phyloP scores from a whole-genome alignment of 2,888 invertebrate genomes.

The Phalangium opilio region DNA sequence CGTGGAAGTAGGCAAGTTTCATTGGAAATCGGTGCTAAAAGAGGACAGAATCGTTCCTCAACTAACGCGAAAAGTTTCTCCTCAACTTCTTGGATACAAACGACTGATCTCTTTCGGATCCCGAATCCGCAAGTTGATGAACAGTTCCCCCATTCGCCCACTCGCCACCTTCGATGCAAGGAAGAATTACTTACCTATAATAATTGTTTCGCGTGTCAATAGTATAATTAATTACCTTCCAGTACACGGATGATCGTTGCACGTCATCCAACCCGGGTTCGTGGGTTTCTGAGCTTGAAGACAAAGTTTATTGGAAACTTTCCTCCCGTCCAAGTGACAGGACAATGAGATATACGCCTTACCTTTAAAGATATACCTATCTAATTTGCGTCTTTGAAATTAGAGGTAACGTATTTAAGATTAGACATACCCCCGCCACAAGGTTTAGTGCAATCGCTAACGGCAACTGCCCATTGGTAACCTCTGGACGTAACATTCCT shows the following conservation, averaged over 20 bases:
- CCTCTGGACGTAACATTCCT: too few species aligned
- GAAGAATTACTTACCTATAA: too few species aligned
- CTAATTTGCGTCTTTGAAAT: too few species aligned
- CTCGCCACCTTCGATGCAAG: slow-evolving; percentile 17
- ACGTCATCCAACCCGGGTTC: slow-evolving; percentile 14
- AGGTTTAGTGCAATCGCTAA: slow-evolving; percentile 17
- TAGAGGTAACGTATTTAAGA: too few species aligned
- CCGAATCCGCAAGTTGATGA: slow-evolving; percentile 15
- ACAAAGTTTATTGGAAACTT: slow-evolving; percentile 18
- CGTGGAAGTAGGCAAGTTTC: slow-evolving; percentile 5
- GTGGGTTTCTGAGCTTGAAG: slow-evolving; percentile 14
- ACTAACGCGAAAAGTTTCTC: slow-evolving; percentile 12
- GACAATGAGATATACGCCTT: slow-evolving; percentile 15
- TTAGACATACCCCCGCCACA: slow-evolving; percentile 17
- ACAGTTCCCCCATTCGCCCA: slow-evolving; percentile 15
- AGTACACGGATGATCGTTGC: slow-evolving; percentile 16
- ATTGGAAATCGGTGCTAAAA: neutral
- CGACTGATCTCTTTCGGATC: slow-evolving; percentile 10
- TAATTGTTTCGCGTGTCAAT: neutral
- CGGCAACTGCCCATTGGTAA: slow-evolving; percentile 18
- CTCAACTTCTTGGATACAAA: slow-evolving; percentile 15
- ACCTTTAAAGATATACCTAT: slow-evolving; percentile 2
- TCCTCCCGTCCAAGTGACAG: slow-evolving; percentile 14
- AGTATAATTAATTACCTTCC: slow-evolving; percentile 15
- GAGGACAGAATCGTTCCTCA: slow-evolving; percentile 5